These are phyloP conservation scores for Sebastes kiyomatsui DNA, from an alignment of 2,797 vertebrate genomes.

Conservation along the genomic window DNA sequence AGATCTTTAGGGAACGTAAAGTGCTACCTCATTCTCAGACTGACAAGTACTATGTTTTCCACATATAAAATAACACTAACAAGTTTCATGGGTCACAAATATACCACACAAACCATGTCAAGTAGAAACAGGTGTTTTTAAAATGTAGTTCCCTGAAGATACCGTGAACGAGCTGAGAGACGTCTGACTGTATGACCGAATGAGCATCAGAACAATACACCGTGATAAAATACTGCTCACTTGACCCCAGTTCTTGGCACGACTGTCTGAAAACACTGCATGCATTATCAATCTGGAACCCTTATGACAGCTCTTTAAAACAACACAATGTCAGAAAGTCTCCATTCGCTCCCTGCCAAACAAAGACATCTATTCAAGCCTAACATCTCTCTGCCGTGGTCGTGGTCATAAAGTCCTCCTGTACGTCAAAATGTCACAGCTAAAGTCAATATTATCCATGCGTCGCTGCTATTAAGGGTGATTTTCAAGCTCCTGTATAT, in stretches of 20 bases:
- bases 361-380: slow-evolving; percentile 66
- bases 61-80: not conserved
- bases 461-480: slow-evolving; percentile 6
- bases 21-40: no score
- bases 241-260: not conserved
- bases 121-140: not conserved
- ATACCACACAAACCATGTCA: not conserved
- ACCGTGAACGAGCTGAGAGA: not conserved
- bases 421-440: slow-evolving; percentile 42
- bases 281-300: slow-evolving; percentile 9
- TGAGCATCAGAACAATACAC: not conserved
- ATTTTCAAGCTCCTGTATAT: slow-evolving; percentile 31
- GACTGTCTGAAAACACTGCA: not conserved
- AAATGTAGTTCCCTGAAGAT: not conserved
- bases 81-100: not conserved
- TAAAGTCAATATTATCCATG: slow-evolving; percentile 51
- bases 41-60: not conserved
- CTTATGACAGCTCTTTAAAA: slow-evolving; percentile 36
- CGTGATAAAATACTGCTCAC: not conserved
- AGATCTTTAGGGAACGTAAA: not conserved
- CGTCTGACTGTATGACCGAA: not conserved
- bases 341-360: slow-evolving; percentile 4
- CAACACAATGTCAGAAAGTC: slow-evolving; percentile 16
- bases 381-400: not conserved
- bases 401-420: slow-evolving; percentile 11